These are phyloP conservation scores for Ormyrus nitidulus DNA, from an alignment of 2,888 invertebrate species.

Conservation along the genomic window DNA sequence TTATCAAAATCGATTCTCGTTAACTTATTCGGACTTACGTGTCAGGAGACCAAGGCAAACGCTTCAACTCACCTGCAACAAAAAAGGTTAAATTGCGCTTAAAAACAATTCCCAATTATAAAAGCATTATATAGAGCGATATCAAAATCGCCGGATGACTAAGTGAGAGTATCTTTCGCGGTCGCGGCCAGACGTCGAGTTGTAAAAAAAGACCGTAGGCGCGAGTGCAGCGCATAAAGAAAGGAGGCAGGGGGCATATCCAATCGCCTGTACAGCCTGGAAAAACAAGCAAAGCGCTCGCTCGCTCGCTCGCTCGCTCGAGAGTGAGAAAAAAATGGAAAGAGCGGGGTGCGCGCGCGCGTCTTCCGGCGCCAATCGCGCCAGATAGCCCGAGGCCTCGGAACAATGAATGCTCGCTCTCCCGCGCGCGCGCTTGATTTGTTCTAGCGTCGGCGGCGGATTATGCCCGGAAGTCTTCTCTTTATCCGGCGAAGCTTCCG, in stretches of 20 bases:
- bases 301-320: not conserved
- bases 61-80: too few species aligned
- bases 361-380: slow-evolving; percentile 60
- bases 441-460: slow-evolving; percentile 70
- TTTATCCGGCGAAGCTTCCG: slow-evolving; percentile 34
- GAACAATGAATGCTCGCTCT: slow-evolving; percentile 66
- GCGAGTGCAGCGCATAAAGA: not conserved
- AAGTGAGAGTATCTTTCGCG: not conserved
- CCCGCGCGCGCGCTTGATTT: slow-evolving; percentile 69
- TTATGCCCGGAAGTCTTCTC: slow-evolving; percentile 72
- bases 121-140: not conserved
- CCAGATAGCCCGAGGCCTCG: slow-evolving; percentile 62
- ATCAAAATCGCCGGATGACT: not conserved
- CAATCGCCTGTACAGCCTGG: slow-evolving; percentile 10
- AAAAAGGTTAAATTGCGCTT: too few species aligned
- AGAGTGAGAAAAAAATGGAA: slow-evolving; percentile 37
- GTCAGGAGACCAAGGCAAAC: too few species aligned
- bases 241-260: slow-evolving; percentile 5
- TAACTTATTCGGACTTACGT: too few species aligned
- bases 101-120: not conserved
- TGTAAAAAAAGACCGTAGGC: too few species aligned
- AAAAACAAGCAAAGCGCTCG: not conserved
- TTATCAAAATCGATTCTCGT: too few species aligned
- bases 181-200: too few species aligned
- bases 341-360: slow-evolving; percentile 41